These are phyloP conservation scores for Octonoba sinensis DNA, from an alignment of 2,888 invertebrate species.

Conservation along the genomic window DNA sequence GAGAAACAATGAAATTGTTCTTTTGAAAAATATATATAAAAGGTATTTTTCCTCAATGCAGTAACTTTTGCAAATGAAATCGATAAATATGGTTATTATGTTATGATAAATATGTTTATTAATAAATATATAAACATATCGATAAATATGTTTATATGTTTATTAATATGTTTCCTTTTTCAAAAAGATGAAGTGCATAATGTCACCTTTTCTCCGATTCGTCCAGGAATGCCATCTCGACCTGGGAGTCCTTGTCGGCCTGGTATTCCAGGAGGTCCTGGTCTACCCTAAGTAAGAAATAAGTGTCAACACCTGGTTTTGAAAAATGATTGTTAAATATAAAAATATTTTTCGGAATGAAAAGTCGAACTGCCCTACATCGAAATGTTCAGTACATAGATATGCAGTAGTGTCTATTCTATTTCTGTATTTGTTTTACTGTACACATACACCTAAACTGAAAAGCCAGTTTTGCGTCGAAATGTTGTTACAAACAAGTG, in stretches of 20 bases:
- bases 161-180: not conserved
- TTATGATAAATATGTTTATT: slow-evolving; percentile 1
- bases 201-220: slow-evolving; percentile 35
- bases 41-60: no score
- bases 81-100: not conserved
- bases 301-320: not conserved
- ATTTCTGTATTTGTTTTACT: no score
- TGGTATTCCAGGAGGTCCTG: slow-evolving; percentile 66
- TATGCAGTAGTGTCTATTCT: no score
- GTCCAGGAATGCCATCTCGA: slow-evolving; percentile 50
- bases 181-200: no score
- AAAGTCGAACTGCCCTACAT: no score
- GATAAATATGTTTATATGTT: not conserved
- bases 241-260: slow-evolving; percentile 66
- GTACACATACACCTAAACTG: no score
- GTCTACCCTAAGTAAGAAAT: slow-evolving; percentile 64
- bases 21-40: no score
- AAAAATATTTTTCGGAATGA: not conserved
- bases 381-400: no score
- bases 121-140: not conserved
- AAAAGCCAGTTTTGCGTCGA: no score
- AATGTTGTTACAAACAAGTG: no score
- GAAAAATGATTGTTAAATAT: not conserved
- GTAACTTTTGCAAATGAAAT: not conserved
- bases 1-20: no score